Evolutionary conservation across 1,140 invertebrate species (phyloP).

Genomic region (Pseudoatta argentina): DNA sequence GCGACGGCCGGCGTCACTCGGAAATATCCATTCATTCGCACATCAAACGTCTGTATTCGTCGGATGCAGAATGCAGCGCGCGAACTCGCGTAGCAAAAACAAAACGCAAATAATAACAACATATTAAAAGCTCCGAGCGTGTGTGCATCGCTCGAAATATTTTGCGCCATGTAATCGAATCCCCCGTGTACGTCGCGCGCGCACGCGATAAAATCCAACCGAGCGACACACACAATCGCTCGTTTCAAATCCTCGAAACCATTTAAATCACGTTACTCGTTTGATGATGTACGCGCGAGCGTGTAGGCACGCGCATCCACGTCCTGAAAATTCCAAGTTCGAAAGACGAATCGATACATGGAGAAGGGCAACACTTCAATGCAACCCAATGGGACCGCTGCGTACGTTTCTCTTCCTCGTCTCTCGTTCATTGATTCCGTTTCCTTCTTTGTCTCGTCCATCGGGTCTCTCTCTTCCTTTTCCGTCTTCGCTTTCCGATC

Average conservation of each 20-base stretch:
- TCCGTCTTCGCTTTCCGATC: background rate
- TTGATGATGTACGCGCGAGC: constrained; percentile 27
- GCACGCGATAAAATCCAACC: constrained; percentile 69
- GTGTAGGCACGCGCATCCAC: constrained; percentile 27
- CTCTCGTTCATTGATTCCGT: constrained; percentile 37
- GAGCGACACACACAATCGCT: constrained; percentile 59
- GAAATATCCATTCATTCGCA: constrained; percentile 58
- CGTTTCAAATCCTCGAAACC: constrained; percentile 68
- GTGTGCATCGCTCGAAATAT: constrained; percentile 67
- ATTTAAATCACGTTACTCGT: constrained; percentile 65
- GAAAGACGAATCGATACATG: constrained; percentile 80
- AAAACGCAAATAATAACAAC: constrained; percentile 67
- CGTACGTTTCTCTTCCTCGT: constrained; percentile 46
- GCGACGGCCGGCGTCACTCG: background rate
- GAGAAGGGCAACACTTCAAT: constrained; percentile 73
- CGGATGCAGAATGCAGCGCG: constrained; percentile 49
- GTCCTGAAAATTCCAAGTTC: constrained; percentile 75
- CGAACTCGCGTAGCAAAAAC: constrained; percentile 64
- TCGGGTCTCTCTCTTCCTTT: constrained; percentile 2
- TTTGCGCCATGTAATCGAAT: constrained; percentile 72
- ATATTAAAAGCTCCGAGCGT: constrained; percentile 66
- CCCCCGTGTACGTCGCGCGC: constrained; percentile 65
- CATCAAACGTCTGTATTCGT: constrained; percentile 72
- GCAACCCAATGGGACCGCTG: constrained; percentile 72
- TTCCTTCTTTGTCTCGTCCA: constrained; percentile 37